These are phyloP conservation scores for Chaetodon trifasciatus DNA, from an alignment of 2,797 vertebrate genomes.

Conservation along the genomic window DNA sequence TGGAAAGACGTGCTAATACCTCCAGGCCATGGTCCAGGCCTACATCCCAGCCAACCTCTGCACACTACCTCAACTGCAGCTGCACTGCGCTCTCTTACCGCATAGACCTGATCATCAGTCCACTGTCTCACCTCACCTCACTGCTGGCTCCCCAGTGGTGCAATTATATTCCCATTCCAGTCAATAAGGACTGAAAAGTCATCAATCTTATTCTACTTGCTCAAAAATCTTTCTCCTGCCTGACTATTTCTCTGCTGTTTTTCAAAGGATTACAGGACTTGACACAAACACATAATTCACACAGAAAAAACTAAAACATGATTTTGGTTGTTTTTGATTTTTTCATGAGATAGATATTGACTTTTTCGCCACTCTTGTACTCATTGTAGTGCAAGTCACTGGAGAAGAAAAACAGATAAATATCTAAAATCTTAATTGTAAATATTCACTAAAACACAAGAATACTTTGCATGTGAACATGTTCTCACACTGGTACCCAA, in stretches of 20 bases:
- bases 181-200: slow-evolving; percentile 32
- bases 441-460: background rate
- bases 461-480: background rate
- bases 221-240: background rate
- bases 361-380: background rate
- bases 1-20: slow-evolving; percentile 26
- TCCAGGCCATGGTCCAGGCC: slow-evolving; percentile 12
- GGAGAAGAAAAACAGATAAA: background rate
- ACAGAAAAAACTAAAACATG: slow-evolving; percentile 1
- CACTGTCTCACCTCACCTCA: slow-evolving; percentile 19
- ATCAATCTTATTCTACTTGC: background rate
- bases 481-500: background rate
- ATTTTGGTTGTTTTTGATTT: slow-evolving; percentile 3
- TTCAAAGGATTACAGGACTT: background rate
- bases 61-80: slow-evolving; percentile 15
- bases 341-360: slow-evolving; percentile 4
- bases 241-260: background rate
- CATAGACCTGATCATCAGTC: slow-evolving; percentile 5
- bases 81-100: slow-evolving; percentile 18
- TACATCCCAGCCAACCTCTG: slow-evolving; percentile 21
- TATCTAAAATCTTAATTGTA: background rate
- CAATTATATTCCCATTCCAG: slow-evolving; percentile 37
- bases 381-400: background rate
- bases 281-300: slow-evolving; percentile 4
- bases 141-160: slow-evolving; percentile 22